These are phyloP conservation scores for Neotoxoptera formosana DNA, from an alignment of 1,140 invertebrate genomes.

Conservation along the genomic window DNA sequence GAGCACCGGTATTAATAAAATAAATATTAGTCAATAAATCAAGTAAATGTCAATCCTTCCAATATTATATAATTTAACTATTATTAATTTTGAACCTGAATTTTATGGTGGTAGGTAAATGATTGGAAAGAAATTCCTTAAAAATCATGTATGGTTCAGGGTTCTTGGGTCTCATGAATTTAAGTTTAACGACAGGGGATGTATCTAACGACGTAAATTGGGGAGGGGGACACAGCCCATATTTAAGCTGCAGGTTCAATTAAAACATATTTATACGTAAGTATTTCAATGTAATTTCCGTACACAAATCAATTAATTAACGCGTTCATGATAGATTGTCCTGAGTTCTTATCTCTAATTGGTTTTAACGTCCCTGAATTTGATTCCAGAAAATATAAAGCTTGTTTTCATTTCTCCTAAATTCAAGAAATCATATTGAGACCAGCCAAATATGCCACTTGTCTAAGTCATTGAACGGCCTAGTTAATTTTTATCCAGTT, in stretches of 20 bases:
- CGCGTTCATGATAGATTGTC: neutral
- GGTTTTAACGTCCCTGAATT: neutral
- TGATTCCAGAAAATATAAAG: neutral
- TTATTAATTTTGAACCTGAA: neutral
- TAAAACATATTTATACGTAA: neutral
- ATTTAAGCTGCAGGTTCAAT: too few species aligned
- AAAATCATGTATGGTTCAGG: neutral
- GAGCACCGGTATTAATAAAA: neutral
- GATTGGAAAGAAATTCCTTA: neutral
- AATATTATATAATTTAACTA: neutral
- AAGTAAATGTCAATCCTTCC: neutral
- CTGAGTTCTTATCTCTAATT: neutral
- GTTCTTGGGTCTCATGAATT: neutral
- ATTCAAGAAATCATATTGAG: neutral
- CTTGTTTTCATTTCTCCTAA: too few species aligned
- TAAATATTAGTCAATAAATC: neutral
- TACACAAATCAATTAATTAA: neutral
- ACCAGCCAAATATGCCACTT: neutral
- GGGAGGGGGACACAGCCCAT: neutral
- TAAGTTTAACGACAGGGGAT: neutral
- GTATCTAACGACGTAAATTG: neutral
- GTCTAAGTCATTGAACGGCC: neutral
- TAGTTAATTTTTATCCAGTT: neutral
- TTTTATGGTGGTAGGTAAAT: neutral
- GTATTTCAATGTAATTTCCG: neutral